Conservation (phyloP, 1,140 invertebrate genomes). For the Dolichoris vasculosae region DNA sequence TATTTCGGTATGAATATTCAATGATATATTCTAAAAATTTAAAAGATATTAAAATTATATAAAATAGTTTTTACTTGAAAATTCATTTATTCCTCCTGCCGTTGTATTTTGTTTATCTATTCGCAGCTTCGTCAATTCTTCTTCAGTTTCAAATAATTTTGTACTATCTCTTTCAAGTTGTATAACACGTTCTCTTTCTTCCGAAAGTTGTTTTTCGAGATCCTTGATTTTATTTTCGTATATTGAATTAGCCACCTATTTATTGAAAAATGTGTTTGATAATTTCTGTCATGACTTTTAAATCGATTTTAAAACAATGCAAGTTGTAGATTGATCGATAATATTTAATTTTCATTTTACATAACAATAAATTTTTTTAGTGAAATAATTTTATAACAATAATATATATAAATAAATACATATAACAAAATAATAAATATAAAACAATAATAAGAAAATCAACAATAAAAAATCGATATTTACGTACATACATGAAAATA, state of each 20-base stretch:
- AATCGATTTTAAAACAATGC: slow-evolving; percentile 39
- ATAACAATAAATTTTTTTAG: background rate
- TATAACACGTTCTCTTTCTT: slow-evolving; percentile 73
- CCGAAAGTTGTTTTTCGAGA: slow-evolving; percentile 73
- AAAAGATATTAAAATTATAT: background rate
- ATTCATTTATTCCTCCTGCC: slow-evolving; percentile 56
- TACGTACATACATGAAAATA: too few species aligned
- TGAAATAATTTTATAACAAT: slow-evolving; percentile 15
- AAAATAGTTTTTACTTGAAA: slow-evolving; percentile 47
- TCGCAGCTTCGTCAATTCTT: slow-evolving; percentile 72
- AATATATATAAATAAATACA: background rate
- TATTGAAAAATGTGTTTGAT: slow-evolving; percentile 48
- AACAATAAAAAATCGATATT: too few species aligned
- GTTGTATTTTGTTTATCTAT: slow-evolving; percentile 64
- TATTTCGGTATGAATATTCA: background rate
- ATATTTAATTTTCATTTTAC: slow-evolving; percentile 37
- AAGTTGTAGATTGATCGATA: slow-evolving; percentile 27
- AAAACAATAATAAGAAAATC: background rate
- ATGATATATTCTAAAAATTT: background rate
- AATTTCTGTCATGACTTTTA: slow-evolving; percentile 35
- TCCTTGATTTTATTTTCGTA: slow-evolving; percentile 75
- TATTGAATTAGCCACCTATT: slow-evolving; percentile 71
- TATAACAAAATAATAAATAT: background rate
- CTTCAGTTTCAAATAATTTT: slow-evolving; percentile 76
- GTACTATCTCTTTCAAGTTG: slow-evolving; percentile 74